Percentiles rank a stretch among this genome's conserved stretches.
Conservation (phyloP, 2,797 vertebrate species). For the Enteromius radiatus region DNA sequence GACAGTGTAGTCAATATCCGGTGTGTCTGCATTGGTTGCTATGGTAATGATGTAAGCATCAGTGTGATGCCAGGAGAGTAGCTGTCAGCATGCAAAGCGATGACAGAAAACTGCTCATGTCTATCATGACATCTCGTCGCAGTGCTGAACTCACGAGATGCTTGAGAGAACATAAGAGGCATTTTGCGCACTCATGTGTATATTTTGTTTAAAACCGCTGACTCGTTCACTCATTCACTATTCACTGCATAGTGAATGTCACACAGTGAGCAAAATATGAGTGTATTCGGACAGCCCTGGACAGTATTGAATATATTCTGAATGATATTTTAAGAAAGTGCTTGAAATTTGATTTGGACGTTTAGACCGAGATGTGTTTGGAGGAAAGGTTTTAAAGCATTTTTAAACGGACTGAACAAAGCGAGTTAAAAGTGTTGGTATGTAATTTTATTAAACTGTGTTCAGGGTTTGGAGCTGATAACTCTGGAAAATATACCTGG, state of each 20-base stretch:
- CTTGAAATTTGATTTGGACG: neutral
- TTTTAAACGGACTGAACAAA: neutral
- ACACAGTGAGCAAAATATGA: neutral
- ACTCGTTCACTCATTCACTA: conserved; percentile 4
- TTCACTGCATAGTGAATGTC: conserved; percentile 2
- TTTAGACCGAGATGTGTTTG: neutral
- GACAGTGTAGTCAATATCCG: neutral
- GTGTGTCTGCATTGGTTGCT: conserved; percentile 7
- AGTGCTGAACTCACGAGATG: neutral
- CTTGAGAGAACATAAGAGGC: conserved; percentile 15
- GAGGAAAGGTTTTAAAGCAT: neutral
- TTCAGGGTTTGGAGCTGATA: neutral
- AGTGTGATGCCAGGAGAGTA: neutral
- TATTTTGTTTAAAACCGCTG: neutral
- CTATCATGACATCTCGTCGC: neutral
- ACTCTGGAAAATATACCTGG: neutral
- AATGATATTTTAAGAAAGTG: neutral
- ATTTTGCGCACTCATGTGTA: neutral
- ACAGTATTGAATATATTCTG: neutral
- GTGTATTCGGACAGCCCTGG: neutral
- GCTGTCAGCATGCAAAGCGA: neutral
- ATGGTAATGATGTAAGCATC: conserved; percentile 9
- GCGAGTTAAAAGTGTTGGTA: neutral
- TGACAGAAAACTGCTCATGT: neutral
- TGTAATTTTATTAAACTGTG: neutral